A percentile compares a stretch with the other conserved stretches of the same genome.
These are phyloP conservation scores for Gari tellinella DNA, from an alignment of 2,888 invertebrate species.

Conservation along the genomic window DNA sequence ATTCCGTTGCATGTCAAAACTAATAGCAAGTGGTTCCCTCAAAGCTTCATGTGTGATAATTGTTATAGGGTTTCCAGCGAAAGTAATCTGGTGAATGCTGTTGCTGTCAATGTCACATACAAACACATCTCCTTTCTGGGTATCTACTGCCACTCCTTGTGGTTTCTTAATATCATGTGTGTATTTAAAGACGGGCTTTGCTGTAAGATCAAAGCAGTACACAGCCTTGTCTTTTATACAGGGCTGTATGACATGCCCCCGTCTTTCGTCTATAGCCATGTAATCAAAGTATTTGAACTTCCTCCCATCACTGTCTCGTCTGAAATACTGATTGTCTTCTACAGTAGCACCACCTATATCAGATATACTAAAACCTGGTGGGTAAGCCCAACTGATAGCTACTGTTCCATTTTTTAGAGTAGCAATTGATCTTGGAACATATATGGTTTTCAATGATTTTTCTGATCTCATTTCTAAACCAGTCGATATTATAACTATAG, in stretches of 20 bases:
- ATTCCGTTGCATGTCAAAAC: no score
- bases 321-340: background rate
- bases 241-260: slow-evolving; percentile 5
- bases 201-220: slow-evolving; percentile 9
- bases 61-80: no score
- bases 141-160: no score
- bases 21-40: no score
- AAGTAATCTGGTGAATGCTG: no score
- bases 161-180: background rate
- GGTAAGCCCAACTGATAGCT: background rate
- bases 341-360: background rate
- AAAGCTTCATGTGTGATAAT: no score
- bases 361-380: slow-evolving; percentile 2
- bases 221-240: slow-evolving; percentile 8
- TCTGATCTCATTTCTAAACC: background rate
- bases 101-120: no score
- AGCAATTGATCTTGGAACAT: background rate
- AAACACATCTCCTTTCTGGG: no score
- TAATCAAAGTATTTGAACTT: slow-evolving; percentile 10
- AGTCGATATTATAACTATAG: background rate
- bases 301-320: background rate
- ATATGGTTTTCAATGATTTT: background rate
- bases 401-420: background rate
- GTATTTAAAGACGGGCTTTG: slow-evolving; percentile 7
- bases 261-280: slow-evolving; percentile 4